Percentiles rank a stretch among this genome's conserved stretches.
Conservation (phyloP, 23 tunicate species). For the Trididemnum miniatum region DNA sequence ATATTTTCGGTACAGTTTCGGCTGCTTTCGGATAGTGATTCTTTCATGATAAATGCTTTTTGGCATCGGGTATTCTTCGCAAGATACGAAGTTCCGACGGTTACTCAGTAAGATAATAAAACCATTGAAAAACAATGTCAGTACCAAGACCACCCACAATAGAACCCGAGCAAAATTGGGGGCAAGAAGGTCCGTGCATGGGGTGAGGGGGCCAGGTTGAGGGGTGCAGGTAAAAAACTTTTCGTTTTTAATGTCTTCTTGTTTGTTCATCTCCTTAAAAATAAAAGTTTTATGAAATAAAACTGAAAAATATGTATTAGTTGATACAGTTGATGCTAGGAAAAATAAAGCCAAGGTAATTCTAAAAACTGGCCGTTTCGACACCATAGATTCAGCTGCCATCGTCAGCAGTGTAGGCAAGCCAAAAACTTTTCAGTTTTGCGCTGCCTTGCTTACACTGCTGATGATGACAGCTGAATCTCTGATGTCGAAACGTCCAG, state of each 20-base stretch:
- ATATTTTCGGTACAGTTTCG: neutral
- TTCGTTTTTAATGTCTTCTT: neutral
- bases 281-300: too few species aligned
- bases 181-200: constrained; percentile 66
- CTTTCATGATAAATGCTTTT: neutral
- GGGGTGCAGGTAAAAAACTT: constrained; percentile 43
- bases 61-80: neutral
- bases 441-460: too few species aligned
- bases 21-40: neutral
- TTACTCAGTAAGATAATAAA: constrained; percentile 38
- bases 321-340: too few species aligned
- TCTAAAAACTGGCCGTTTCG: too few species aligned
- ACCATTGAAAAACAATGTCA: constrained; percentile 46
- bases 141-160: constrained; percentile 54
- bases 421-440: too few species aligned
- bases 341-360: too few species aligned
- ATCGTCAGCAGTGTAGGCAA: too few species aligned
- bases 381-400: too few species aligned
- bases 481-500: too few species aligned
- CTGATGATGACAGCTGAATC: too few species aligned
- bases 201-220: constrained; percentile 65
- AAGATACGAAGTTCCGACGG: neutral
- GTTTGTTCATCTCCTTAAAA: neutral
- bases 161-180: constrained; percentile 40
- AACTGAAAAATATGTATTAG: too few species aligned